A percentile compares a stretch with the other conserved stretches of the same genome.
Evolutionary conservation across 2,113 vertebrate species (phyloP).

Genomic region (Lontra canadensis): DNA sequence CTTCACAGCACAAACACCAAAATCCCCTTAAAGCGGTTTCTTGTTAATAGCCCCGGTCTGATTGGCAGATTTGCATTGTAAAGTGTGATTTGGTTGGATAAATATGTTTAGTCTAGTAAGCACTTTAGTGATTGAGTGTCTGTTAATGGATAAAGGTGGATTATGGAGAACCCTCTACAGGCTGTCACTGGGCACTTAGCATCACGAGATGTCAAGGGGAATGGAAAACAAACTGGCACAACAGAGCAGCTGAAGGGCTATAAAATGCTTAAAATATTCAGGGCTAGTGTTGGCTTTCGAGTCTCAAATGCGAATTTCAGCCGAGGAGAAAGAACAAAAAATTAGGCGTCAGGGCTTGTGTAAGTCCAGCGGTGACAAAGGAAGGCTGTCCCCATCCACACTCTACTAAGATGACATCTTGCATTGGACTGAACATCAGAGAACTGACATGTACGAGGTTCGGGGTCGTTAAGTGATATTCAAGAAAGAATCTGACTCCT

Average conservation of each 20-base stretch:
- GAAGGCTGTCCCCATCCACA: background rate
- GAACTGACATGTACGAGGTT: background rate
- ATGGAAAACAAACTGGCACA: slow-evolving; percentile 80
- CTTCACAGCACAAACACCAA: slow-evolving; percentile 90
- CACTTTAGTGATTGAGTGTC: slow-evolving; percentile 92
- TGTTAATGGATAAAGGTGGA: slow-evolving; percentile 93
- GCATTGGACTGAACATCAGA: background rate
- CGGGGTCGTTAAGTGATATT: background rate
- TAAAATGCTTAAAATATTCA: slow-evolving; percentile 78
- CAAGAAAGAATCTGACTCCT: background rate
- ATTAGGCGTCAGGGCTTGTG: background rate
- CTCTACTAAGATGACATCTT: background rate
- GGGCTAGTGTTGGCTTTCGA: slow-evolving; percentile 65
- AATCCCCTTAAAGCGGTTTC: slow-evolving; percentile 89
- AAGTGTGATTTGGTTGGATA: slow-evolving; percentile 91
- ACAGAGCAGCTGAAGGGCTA: slow-evolving; percentile 72
- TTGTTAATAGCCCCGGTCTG: slow-evolving; percentile 87
- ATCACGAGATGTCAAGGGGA: slow-evolving; percentile 81
- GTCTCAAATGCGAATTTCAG: slow-evolving; percentile 76
- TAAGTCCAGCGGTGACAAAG: background rate
- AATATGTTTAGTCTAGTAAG: slow-evolving; percentile 93
- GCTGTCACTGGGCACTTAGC: slow-evolving; percentile 90
- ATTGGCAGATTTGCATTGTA: slow-evolving; percentile 92
- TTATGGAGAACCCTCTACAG: slow-evolving; percentile 88
- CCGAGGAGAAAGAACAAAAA: slow-evolving; percentile 57